Conservation (phyloP, 2,888 invertebrate species). For the Philereme transversata region DNA sequence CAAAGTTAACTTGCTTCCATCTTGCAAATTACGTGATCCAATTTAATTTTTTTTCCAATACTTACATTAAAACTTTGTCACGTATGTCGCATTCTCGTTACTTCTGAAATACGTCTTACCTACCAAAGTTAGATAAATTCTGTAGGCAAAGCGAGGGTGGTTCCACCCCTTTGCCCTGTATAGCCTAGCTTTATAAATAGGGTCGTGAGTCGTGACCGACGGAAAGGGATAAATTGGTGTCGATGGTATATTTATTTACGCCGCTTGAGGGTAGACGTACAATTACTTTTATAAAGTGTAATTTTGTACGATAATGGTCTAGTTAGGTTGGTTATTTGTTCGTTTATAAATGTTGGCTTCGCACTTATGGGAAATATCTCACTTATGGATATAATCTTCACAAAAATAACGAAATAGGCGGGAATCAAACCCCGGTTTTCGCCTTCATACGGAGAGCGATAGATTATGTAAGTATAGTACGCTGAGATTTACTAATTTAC, state of each 20-base stretch:
- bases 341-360: background rate
- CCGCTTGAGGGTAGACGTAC: slow-evolving; percentile 16
- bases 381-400: no score
- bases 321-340: background rate
- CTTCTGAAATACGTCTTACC: background rate
- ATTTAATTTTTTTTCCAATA: no score
- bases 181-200: slow-evolving; percentile 11
- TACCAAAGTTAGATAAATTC: slow-evolving; percentile 17
- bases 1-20: no score
- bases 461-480: no score
- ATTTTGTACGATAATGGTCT: slow-evolving; percentile 5
- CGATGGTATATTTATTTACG: slow-evolving; percentile 25
- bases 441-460: no score
- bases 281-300: slow-evolving; percentile 27
- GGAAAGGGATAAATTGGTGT: slow-evolving; percentile 34
- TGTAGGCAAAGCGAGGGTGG: slow-evolving; percentile 25
- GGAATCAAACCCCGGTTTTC: no score
- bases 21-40: no score
- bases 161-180: slow-evolving; percentile 21
- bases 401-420: no score
- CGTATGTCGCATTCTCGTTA: no score
- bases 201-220: slow-evolving; percentile 5
- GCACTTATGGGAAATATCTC: no score
- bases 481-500: no score
- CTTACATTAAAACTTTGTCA: no score